These are phyloP conservation scores for Butorides virescens DNA, from an alignment of 2,113 vertebrate genomes.

Conservation along the genomic window DNA sequence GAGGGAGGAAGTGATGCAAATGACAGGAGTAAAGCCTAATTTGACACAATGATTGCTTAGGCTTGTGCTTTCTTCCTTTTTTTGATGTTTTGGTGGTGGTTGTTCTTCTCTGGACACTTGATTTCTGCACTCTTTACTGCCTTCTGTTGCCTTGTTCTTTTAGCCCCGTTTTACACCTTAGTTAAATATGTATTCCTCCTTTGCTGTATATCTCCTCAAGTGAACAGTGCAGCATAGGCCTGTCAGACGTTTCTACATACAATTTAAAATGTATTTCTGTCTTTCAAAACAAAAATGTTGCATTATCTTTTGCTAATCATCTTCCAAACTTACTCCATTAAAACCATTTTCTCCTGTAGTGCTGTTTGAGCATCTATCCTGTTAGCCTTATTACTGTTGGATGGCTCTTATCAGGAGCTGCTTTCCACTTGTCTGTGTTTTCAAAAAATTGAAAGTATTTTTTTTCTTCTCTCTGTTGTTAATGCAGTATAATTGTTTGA, in stretches of 20 bases:
- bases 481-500: not conserved
- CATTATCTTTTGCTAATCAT: not conserved
- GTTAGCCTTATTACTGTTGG: not conserved
- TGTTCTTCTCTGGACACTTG: not conserved
- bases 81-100: not conserved
- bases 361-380: not conserved
- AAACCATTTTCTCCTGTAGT: not conserved
- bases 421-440: not conserved
- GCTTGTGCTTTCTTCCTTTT: not conserved
- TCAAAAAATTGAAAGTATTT: not conserved
- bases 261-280: not conserved
- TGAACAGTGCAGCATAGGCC: not conserved
- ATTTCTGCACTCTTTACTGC: not conserved
- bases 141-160: not conserved
- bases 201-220: not conserved
- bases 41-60: not conserved
- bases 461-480: not conserved
- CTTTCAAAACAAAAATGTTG: not conserved
- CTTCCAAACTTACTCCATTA: not conserved
- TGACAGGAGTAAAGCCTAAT: not conserved
- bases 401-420: not conserved
- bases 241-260: not conserved
- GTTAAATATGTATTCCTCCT: not conserved
- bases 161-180: not conserved
- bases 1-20: not conserved